Conservation (phyloP, 2,888 invertebrate species). For the Perizoma affinitatum region DNA sequence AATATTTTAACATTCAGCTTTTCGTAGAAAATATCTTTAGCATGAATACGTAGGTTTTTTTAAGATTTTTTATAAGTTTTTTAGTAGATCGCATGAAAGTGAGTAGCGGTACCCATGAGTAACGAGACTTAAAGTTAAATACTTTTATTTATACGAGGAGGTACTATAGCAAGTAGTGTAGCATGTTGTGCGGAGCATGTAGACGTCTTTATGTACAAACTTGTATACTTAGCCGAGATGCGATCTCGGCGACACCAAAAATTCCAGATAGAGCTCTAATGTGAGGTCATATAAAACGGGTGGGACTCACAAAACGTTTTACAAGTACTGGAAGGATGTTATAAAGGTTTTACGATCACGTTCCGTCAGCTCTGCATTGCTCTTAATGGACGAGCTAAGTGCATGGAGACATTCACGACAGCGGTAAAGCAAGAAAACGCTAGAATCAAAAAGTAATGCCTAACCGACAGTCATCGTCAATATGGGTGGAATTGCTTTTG, state of each 20-base stretch:
- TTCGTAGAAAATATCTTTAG: too few species aligned
- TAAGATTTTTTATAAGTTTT: constrained; percentile 28
- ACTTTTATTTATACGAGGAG: constrained; percentile 51
- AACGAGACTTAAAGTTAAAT: constrained; percentile 59
- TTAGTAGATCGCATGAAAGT: constrained; percentile 16
- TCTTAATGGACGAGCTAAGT: constrained; percentile 83
- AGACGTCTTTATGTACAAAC: constrained; percentile 61
- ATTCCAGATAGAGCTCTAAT: constrained; percentile 64
- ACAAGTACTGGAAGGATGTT: constrained; percentile 83
- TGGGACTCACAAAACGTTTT: constrained; percentile 78
- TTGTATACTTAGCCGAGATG: constrained; percentile 50
- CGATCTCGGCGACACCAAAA: constrained; percentile 54
- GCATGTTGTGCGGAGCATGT: constrained; percentile 38
- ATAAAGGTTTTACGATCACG: constrained; percentile 82
- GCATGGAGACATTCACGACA: constrained; percentile 81
- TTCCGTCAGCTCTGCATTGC: constrained; percentile 79
- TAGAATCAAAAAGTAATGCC: constrained; percentile 56
- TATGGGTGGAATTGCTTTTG: constrained; percentile 35
- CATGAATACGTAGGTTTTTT: constrained; percentile 1
- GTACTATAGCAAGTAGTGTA: constrained; percentile 28
- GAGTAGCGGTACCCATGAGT: constrained; percentile 43
- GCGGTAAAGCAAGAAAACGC: constrained; percentile 65
- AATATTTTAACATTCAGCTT: constrained; percentile 18
- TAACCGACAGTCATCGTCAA: constrained; percentile 49
- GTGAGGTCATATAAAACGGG: constrained; percentile 72